phyloP scores from a whole-genome alignment of 2,113 vertebrate genomes.

The Silurus meridionalis region DNA sequence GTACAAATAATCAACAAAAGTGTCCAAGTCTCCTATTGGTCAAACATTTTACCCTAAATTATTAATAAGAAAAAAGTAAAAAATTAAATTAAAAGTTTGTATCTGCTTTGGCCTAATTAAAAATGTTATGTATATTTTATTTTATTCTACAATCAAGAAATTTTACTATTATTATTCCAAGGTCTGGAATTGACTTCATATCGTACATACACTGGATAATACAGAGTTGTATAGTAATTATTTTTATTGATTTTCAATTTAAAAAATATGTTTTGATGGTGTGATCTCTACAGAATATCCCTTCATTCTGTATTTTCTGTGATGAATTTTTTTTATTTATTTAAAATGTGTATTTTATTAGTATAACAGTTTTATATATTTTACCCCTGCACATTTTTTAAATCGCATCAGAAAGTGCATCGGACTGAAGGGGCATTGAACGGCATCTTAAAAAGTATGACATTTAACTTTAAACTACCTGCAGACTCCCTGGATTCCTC shows the following conservation, averaged over 20 bases:
- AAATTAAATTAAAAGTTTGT: neutral
- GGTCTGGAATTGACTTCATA: neutral
- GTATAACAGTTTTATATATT: neutral
- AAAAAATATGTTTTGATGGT: neutral
- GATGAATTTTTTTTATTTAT: neutral
- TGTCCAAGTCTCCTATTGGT: no score
- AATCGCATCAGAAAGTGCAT: neutral
- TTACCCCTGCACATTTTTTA: neutral
- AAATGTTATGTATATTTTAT: neutral
- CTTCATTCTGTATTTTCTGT: neutral
- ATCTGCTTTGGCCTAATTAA: neutral
- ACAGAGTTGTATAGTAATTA: neutral
- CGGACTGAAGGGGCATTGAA: neutral
- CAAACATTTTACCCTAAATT: neutral
- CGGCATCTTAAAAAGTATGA: neutral
- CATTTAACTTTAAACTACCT: conserved; percentile 23
- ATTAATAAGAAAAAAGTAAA: neutral
- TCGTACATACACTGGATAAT: neutral
- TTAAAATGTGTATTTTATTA: no score
- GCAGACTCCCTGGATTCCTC: conserved; percentile 8
- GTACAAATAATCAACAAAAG: no score
- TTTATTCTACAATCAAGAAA: neutral
- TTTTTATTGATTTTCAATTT: neutral
- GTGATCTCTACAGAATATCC: neutral
- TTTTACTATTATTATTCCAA: no score